Evolutionary conservation across 2,113 vertebrate species (phyloP).

Genomic region (Alosa alosa): DNA sequence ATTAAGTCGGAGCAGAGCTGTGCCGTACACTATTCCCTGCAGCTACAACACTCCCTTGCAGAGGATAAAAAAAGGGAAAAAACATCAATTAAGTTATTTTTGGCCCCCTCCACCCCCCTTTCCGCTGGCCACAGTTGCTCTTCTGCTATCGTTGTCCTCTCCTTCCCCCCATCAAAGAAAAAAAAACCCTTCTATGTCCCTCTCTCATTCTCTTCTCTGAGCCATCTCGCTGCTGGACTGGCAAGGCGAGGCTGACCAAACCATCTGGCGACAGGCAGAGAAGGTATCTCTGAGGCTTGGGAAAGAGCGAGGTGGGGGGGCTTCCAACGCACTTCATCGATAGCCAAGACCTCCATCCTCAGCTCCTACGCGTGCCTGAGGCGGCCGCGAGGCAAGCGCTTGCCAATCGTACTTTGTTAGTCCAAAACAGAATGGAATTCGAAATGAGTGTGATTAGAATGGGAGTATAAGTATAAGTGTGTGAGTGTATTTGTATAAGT

Average conservation of each 20-base stretch:
- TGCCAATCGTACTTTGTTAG: background rate
- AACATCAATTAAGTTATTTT: background rate
- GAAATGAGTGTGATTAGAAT: background rate
- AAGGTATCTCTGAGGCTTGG: background rate
- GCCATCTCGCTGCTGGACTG: background rate
- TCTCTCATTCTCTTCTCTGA: background rate
- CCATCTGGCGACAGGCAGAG: background rate
- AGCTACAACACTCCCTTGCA: background rate
- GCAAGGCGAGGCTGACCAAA: background rate
- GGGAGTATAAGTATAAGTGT: conserved; percentile 13
- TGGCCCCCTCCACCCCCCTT: background rate
- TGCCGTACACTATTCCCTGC: background rate
- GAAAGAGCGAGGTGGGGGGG: background rate
- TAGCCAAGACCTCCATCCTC: background rate
- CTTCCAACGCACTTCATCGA: background rate
- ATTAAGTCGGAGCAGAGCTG: background rate
- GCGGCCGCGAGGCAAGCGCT: background rate
- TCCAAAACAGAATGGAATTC: background rate
- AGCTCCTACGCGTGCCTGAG: background rate
- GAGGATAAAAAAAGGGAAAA: background rate
- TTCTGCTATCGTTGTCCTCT: background rate
- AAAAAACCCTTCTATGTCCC: background rate
- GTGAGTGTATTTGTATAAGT: conserved; percentile 33
- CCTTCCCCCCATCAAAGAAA: background rate
- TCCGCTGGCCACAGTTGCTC: background rate